phyloP scores from a whole-genome alignment of 2,888 invertebrate genomes.

The Papilio gigon region DNA sequence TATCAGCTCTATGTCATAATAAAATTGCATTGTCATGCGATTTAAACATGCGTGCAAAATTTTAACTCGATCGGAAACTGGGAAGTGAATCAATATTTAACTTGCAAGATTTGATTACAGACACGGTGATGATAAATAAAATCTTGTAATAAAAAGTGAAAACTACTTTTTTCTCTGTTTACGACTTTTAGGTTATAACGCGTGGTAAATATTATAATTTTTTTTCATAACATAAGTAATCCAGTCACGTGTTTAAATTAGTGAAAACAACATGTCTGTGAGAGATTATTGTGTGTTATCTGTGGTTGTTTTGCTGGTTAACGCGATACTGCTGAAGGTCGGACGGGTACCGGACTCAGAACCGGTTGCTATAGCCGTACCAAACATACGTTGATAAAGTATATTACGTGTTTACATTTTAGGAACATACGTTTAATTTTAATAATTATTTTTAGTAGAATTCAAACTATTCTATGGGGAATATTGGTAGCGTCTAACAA shows the following conservation, averaged over 20 bases:
- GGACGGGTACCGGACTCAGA: constrained; percentile 15
- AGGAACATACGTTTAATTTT: neutral
- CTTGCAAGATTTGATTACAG: too few relatives aligned
- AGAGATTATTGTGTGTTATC: constrained; percentile 13
- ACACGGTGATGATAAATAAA: too few relatives aligned
- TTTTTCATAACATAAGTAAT: neutral
- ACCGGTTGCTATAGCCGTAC: neutral
- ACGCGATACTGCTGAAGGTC: constrained; percentile 31
- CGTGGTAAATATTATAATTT: neutral
- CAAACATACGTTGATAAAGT: constrained; percentile 7
- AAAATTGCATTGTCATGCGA: too few relatives aligned
- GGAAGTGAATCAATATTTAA: too few relatives aligned
- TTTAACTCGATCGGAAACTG: too few relatives aligned
- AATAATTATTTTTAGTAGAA: neutral
- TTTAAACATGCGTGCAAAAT: too few relatives aligned
- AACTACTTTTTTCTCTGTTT: neutral
- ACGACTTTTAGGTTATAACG: neutral
- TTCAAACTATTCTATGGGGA: neutral
- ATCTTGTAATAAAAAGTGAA: neutral
- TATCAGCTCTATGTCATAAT: too few relatives aligned
- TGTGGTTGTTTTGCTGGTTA: constrained; percentile 21
- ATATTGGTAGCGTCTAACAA: too few relatives aligned
- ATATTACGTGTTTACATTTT: neutral
- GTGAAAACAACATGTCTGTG: constrained; percentile 9
- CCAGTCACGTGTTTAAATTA: constrained; percentile 5